Evolutionary conservation across 2,797 vertebrate genomes (phyloP).

Genomic region (Nyctibius grandis): DNA sequence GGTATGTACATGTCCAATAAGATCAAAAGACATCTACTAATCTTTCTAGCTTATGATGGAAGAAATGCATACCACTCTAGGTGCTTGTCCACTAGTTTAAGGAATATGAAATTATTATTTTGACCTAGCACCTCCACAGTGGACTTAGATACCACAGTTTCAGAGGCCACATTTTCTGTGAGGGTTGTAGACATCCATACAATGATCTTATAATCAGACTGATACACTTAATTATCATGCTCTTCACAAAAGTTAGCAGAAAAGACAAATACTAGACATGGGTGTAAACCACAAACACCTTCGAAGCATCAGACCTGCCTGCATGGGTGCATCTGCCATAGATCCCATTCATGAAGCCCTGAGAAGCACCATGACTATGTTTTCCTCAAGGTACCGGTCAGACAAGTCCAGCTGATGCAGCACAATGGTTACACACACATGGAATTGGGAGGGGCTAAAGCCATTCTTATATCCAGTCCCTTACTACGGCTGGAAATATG

Average conservation of each 20-base stretch:
- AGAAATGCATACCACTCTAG: not conserved
- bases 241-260: not conserved
- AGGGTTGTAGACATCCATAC: not conserved
- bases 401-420: not conserved
- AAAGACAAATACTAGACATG: not conserved
- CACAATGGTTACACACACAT: not conserved
- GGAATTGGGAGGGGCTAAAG: not conserved
- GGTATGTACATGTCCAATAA: slow-evolving; percentile 38
- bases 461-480: not conserved
- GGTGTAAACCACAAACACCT: not conserved
- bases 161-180: not conserved
- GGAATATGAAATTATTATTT: not conserved
- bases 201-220: not conserved
- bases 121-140: not conserved
- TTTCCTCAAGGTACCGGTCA: not conserved
- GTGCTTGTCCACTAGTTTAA: not conserved
- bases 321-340: not conserved
- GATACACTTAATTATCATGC: not conserved
- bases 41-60: not conserved
- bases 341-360: not conserved
- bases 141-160: not conserved
- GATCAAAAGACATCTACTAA: not conserved
- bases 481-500: not conserved
- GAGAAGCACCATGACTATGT: not conserved
- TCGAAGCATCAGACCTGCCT: not conserved